These are phyloP conservation scores for Daphoenositta chrysoptera DNA, from an alignment of 2,113 vertebrate species.

Conservation along the genomic window DNA sequence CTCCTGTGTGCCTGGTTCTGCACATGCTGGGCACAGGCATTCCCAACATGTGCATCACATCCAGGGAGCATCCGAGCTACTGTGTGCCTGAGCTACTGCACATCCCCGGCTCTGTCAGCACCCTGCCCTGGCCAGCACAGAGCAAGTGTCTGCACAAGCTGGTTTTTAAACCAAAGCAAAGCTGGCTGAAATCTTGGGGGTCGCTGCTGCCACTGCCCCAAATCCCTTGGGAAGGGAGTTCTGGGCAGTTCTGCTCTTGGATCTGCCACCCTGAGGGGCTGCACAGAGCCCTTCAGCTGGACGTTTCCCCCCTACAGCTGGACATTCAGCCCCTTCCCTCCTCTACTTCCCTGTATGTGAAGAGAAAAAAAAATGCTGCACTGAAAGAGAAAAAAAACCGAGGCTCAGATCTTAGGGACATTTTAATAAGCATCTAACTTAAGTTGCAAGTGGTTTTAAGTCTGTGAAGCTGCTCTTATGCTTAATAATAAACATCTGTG, in stretches of 20 bases:
- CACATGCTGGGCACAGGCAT: conserved; percentile 14
- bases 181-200: not conserved
- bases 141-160: not conserved
- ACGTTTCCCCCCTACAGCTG: not conserved
- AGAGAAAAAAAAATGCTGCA: not conserved
- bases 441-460: not conserved
- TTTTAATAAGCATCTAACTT: not conserved
- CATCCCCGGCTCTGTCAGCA: not conserved
- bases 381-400: not conserved
- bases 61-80: not conserved
- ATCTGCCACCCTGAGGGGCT: not conserved
- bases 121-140: not conserved
- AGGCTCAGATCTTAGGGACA: not conserved
- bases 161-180: not conserved
- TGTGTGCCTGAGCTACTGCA: conserved; percentile 2
- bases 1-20: not conserved
- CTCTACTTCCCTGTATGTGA: accelerated
- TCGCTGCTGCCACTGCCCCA: not conserved
- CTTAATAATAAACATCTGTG: conserved; percentile 57
- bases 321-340: not conserved
- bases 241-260: not conserved
- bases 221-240: not conserved
- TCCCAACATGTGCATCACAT: conserved; percentile 28
- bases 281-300: not conserved
- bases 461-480: not conserved